These are phyloP conservation scores for Fringilla coelebs DNA, from an alignment of 2,797 vertebrate species.

Conservation along the genomic window DNA sequence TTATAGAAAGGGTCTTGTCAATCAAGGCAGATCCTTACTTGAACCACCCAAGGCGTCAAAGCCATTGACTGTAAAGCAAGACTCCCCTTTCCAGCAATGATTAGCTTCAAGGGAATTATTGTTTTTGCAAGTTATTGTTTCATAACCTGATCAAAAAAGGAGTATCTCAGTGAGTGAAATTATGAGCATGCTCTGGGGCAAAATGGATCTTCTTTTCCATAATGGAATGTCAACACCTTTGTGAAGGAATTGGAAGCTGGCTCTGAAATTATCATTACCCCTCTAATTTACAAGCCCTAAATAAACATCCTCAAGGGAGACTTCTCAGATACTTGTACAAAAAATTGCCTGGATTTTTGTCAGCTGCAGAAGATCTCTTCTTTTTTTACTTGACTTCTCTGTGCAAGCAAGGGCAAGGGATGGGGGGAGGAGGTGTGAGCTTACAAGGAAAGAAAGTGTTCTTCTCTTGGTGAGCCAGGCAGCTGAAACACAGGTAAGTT, in stretches of 20 bases:
- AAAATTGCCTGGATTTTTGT: neutral
- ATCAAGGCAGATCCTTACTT: constrained; percentile 76
- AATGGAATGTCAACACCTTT: constrained; percentile 1
- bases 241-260: neutral
- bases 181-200: constrained; percentile 34
- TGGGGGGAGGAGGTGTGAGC: neutral
- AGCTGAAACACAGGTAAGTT: neutral
- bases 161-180: constrained; percentile 56
- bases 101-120: constrained; percentile 27
- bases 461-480: neutral
- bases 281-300: neutral
- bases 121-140: constrained; percentile 29
- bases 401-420: neutral
- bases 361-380: neutral
- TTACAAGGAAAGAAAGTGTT: neutral
- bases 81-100: constrained; percentile 59
- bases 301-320: neutral
- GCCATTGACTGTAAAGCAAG: constrained; percentile 53
- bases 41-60: constrained; percentile 71
- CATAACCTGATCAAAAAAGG: constrained; percentile 67
- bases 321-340: neutral
- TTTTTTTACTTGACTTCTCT: neutral
- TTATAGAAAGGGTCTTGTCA: constrained; percentile 76
- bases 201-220: constrained; percentile 35
- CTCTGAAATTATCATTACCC: neutral